Evolutionary conservation across 2,888 invertebrate genomes (phyloP), one percentile per base, ranked within the genome.

Genomic region (Drosophila falleni): DNA sequence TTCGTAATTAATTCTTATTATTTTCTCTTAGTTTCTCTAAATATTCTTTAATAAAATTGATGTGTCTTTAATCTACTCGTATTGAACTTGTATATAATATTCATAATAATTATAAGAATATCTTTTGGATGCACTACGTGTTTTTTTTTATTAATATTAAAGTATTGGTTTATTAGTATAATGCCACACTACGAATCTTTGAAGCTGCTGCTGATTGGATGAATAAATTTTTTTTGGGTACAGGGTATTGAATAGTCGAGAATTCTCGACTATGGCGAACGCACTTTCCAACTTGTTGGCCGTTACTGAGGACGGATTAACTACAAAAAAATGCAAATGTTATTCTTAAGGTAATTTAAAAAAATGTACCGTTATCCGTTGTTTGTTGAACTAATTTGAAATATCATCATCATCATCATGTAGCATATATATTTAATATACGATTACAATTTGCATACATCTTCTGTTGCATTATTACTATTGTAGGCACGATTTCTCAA

Each of bases 271-370:
- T 49, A 50, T 31, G 35, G 39, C 41, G 26, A 49, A 54, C 44
- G 53, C 60, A 35, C 35, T 55, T 42, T 15, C 60, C 53, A 65
- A 55, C 68, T 68, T 68, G 76, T 71, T 74, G 64, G 75, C 77
- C 79, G 70, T 78, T 71, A 44, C 67, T 71, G 71, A 78, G 78
- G 78, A 78, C 78, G 78, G 78, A 78, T 78, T 78, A 74, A 78
- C 78, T 78, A 78, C 75, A 64, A 68, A 71, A 69, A 78, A 79
- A 71, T 78, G 70, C 75, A 74, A 74, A 71, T 60, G 31, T 67
- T 71, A 50, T 70, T 54, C 66, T 70, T 70, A 70, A 67, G 39
- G 37, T 68, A 50, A 67, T 56, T 59, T 41, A 29, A 19, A 54
- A 71, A 70, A 56, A 33, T 15, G 19, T 41, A 23, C 50, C 31